Base-by-base conservation (phyloP, 2,113 vertebrate species). In the Varanus komodoensis region DNA sequence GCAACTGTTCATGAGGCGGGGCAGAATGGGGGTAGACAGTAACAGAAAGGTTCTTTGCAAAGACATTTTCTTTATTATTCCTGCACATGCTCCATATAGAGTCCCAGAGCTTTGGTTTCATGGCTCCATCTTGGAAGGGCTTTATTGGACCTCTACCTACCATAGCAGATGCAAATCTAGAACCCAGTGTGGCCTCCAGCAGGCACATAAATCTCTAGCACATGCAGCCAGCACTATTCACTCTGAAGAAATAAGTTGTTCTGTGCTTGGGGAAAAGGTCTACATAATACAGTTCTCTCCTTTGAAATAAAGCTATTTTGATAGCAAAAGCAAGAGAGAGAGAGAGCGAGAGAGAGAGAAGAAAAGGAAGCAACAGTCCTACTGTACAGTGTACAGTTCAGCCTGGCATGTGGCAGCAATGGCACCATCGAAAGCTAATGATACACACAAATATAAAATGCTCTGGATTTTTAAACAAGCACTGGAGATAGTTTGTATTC, bases 361-460 rank as follows among this genome's bases (percentile, higher is more conserved):
- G 54, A 54, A 54, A 54, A 54, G 9, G 52, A 9, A 88, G 88
- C 67, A 89, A 92, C n/a, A 89, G 29, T 67, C 84, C 68, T 69
- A 1, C 87, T 84, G 48, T 15, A 50, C 0, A 1, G 8, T 1
- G 34, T 3, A 7, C 8, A 67, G 89, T 61, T 74, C 50, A 57
- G 1, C 32, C 84, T 81, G 19, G 90, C 90, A 50, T 86, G 91
- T 91, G 69, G 89, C 69, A 61, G 88, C 79, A 34, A 14, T 88
- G 68, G 80, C 84, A 80, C 61, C 80, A 81, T 71, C 83, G 74
- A 86, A 91, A 84, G 9, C 92, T 91, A 90, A 0, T 84, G 52
- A 92, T 57, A 64, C 7, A 3, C 17, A 68, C 80, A 57, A 86
- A 44, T 88, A 11, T 78, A 11, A 0, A 89, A 50, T 64, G 3